Evolutionary conservation across 2,888 invertebrate species (phyloP).

Genomic region (Drymonia ruficornis): DNA sequence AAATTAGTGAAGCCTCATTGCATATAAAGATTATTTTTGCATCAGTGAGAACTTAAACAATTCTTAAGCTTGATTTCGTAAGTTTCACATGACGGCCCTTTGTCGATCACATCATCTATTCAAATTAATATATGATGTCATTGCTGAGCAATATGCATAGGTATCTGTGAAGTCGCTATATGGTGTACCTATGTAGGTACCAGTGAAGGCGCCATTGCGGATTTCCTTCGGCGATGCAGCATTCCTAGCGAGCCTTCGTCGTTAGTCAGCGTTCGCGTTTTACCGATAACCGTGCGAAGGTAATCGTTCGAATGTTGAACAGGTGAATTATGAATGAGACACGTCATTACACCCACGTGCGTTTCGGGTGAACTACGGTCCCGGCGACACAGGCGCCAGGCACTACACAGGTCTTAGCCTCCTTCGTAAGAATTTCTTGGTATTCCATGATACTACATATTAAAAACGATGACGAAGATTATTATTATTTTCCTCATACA

Average conservation of each 20-base stretch:
- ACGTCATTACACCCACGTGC: slow-evolving; percentile 58
- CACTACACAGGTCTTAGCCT: not conserved
- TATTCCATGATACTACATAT: not conserved
- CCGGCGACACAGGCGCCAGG: slow-evolving; percentile 37
- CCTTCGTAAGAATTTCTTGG: slow-evolving; percentile 3
- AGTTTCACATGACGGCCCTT: slow-evolving; percentile 42
- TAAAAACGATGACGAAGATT: not conserved
- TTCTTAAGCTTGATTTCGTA: slow-evolving; percentile 34
- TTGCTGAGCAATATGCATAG: slow-evolving; percentile 51
- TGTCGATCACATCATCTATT: slow-evolving; percentile 59
- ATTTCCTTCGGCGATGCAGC: slow-evolving; percentile 79
- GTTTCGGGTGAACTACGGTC: slow-evolving; percentile 27
- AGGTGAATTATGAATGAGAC: slow-evolving; percentile 74
- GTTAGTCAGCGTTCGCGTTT: slow-evolving; percentile 68
- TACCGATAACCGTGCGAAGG: slow-evolving; percentile 61
- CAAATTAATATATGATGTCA: slow-evolving; percentile 72
- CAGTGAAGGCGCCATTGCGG: slow-evolving; percentile 72
- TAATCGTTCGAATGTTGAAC: slow-evolving; percentile 57
- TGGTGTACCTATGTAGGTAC: slow-evolving; percentile 53
- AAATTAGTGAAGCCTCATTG: slow-evolving; percentile 12
- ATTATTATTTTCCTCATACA: not conserved
- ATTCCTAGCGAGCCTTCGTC: slow-evolving; percentile 69
- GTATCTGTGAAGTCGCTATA: slow-evolving; percentile 47
- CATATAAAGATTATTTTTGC: slow-evolving; percentile 15
- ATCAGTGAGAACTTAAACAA: slow-evolving; percentile 27